Evolutionary conservation across 2,113 vertebrate genomes (phyloP), one percentile per base, ranked within the genome.

Genomic region (Leucosticte australis): DNA sequence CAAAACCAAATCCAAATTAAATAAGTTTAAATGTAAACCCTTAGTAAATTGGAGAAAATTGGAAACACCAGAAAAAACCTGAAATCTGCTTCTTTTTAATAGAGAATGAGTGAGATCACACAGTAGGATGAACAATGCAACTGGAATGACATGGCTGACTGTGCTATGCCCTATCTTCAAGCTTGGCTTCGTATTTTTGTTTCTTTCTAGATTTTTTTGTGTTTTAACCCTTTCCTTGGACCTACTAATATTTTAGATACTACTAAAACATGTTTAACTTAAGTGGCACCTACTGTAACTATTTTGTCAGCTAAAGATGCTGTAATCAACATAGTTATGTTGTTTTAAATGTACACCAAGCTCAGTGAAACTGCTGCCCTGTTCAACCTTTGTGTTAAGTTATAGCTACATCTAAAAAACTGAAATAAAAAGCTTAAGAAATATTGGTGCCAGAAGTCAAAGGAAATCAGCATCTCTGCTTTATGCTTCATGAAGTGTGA

Each of bases 341-440:
- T 65, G 26, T 30, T 74, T 59, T 67, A 86, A 68, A 82, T 13
- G 23, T 27, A 73, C 28, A 57, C 8, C 16, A 73, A 83, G 26
- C 69, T 47, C 44, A 41, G 46, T 28, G 44, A 67, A 94, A 83
- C 16, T 18, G 33, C 52, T 90, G 68, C 24, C 33, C 24, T 75
- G 47, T 56, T 81, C 60, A 81, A 63, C 30, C 67, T 18, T 35
- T 55, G 20, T 5, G 2, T 73, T 93, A 52, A 57, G 15, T 70
- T 92, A 3, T 17, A 77, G 44, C 20, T 81, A 42, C 31, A 91
- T 70, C 75, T 74, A 74, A 90, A 93, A 89, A 60, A 3, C 41
- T 75, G 69, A 91, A 91, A 92, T 70, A 92, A 90, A 93, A 90
- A 87, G 55, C 80, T 92, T 83, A 77, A 90, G 92, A 97, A 96